Evolutionary conservation across 2,888 invertebrate genomes (phyloP).

Genomic region (Plagiodera versicolora): DNA sequence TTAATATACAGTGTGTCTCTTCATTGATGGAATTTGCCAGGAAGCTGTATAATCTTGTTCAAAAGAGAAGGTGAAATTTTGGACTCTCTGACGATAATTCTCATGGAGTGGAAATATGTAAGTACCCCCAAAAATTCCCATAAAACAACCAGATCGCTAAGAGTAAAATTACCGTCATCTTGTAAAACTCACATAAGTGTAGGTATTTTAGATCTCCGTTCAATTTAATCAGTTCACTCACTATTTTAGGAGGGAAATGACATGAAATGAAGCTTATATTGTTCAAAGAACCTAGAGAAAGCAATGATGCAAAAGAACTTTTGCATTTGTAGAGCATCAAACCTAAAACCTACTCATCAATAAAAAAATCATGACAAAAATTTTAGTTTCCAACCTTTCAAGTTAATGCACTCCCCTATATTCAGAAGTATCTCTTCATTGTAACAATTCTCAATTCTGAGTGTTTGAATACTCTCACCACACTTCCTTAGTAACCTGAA

Average conservation of each 20-base stretch:
- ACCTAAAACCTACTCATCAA: constrained; percentile 30
- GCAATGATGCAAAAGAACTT: constrained; percentile 39
- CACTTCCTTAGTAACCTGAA: constrained; percentile 40
- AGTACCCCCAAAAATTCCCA: too few species aligned
- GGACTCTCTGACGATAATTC: too few species aligned
- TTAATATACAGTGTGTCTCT: too few species aligned
- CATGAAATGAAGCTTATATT: constrained; percentile 37
- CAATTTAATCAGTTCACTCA: constrained; percentile 39
- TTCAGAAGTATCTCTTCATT: constrained; percentile 38
- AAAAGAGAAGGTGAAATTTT: too few species aligned
- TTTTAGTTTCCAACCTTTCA: constrained; percentile 39
- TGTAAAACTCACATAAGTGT: constrained; percentile 36
- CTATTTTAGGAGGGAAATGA: constrained; percentile 40
- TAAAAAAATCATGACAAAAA: neutral
- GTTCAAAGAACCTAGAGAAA: constrained; percentile 34
- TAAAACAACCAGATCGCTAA: too few species aligned
- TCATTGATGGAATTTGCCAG: too few species aligned
- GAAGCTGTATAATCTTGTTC: too few species aligned
- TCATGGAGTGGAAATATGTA: too few species aligned
- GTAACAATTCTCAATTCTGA: constrained; percentile 41
- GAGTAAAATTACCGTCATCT: too few species aligned
- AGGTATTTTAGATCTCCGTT: constrained; percentile 37
- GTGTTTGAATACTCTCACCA: constrained; percentile 36
- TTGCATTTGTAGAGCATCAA: constrained; percentile 39
- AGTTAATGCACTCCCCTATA: constrained; percentile 39